phyloP scores from a whole-genome alignment of 92 coral and sea anemone species.

The Chrysogorgia sp. region DNA sequence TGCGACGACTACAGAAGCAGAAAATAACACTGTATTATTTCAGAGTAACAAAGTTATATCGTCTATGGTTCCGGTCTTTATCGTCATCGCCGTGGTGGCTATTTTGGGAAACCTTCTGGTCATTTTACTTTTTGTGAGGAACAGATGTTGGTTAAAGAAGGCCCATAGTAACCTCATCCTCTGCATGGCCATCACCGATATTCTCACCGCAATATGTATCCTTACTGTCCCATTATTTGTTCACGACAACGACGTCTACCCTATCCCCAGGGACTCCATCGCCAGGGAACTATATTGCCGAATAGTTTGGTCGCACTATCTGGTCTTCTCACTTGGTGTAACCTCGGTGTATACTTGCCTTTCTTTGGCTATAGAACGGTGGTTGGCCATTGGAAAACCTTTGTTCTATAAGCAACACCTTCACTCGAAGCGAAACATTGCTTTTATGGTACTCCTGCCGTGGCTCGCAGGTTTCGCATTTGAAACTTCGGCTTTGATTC shows the following conservation, averaged over 20 bases:
- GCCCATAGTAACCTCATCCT: conserved; percentile 41
- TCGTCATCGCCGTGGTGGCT: conserved; percentile 19
- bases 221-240: conserved; percentile 22
- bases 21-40: no score
- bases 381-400: conserved; percentile 31
- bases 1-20: no score
- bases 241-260: conserved; percentile 19
- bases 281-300: conserved; percentile 30
- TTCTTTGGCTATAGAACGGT: conserved; percentile 37
- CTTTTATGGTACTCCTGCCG: conserved; percentile 14
- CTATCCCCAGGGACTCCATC: neutral
- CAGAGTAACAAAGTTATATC: neutral
- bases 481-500: conserved; percentile 22
- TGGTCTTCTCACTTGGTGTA: conserved; percentile 34
- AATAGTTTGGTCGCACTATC: conserved; percentile 31
- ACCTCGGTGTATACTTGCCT: conserved; percentile 33
- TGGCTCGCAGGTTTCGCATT: conserved; percentile 39
- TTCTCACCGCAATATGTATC: conserved; percentile 23
- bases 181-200: conserved; percentile 23
- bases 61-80: conserved; percentile 27
- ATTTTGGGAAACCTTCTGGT: conserved; percentile 24
- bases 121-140: conserved; percentile 18
- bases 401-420: conserved; percentile 24
- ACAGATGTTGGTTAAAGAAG: conserved; percentile 30
- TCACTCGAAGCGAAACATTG: conserved; percentile 11